phyloP scores from a whole-genome alignment of 2,888 invertebrate genomes.

The Rotaria socialis region DNA sequence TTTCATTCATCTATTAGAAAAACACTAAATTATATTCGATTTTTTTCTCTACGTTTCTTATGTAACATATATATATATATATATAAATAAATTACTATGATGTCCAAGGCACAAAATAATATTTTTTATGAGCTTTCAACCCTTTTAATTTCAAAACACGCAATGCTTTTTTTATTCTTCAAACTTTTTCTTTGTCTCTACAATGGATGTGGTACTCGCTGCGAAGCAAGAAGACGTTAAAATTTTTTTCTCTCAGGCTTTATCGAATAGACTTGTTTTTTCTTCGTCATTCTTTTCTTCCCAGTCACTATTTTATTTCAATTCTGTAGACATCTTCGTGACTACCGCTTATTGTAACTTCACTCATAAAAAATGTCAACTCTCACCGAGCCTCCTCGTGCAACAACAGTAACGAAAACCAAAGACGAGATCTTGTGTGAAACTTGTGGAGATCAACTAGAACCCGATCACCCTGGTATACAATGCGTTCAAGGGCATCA shows the following conservation, averaged over 20 bases:
- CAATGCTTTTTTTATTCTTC: no score
- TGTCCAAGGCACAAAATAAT: no score
- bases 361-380: not conserved
- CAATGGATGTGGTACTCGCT: no score
- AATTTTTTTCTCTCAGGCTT: no score
- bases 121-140: not conserved
- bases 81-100: no score
- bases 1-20: not conserved
- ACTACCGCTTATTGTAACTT: not conserved
- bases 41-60: not conserved
- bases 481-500: constrained; percentile 15
- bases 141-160: no score
- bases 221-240: no score
- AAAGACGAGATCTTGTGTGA: not conserved
- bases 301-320: no score
- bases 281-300: no score
- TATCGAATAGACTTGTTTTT: no score
- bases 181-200: no score
- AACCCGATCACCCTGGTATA: not conserved
- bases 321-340: not conserved
- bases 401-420: not conserved
- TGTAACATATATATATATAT: not conserved
- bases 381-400: not conserved
- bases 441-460: not conserved
- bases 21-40: not conserved